Evolutionary conservation across 2,113 vertebrate species (phyloP).

Genomic region (Rutilus rutilus): DNA sequence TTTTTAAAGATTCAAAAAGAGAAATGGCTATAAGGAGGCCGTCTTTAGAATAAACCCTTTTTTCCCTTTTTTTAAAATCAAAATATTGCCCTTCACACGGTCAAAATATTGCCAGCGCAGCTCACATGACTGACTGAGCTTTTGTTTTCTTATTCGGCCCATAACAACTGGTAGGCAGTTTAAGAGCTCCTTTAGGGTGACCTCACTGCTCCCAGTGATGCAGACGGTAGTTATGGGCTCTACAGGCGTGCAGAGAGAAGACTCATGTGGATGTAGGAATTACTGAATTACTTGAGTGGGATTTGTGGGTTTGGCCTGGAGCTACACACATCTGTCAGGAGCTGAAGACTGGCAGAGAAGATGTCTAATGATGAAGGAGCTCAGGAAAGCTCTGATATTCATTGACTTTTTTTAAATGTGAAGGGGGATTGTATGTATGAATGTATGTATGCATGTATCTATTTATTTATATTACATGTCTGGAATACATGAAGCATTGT

Average conservation of each 20-base stretch:
- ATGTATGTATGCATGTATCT: too few relatives aligned
- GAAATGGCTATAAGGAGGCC: not conserved
- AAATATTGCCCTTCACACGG: too few relatives aligned
- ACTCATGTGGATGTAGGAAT: slow-evolving; percentile 36
- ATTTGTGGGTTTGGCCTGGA: slow-evolving; percentile 31
- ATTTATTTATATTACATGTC: too few relatives aligned
- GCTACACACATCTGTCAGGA: slow-evolving; percentile 34
- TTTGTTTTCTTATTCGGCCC: slow-evolving; percentile 68
- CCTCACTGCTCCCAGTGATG: slow-evolving; percentile 57
- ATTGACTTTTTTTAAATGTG: slow-evolving; percentile 48
- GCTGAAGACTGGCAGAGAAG: slow-evolving; percentile 20
- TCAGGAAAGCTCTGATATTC: slow-evolving; percentile 26
- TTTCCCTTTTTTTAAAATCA: not conserved
- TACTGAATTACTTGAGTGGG: slow-evolving; percentile 47
- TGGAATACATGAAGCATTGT: too few relatives aligned
- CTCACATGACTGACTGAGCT: slow-evolving; percentile 64
- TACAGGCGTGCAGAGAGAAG: slow-evolving; percentile 57
- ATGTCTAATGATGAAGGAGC: slow-evolving; percentile 44
- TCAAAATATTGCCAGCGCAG: slow-evolving; percentile 41
- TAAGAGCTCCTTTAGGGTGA: slow-evolving; percentile 49
- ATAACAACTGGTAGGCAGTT: slow-evolving; percentile 58
- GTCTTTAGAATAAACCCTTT: not conserved
- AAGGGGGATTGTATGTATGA: not conserved
- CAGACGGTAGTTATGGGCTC: slow-evolving; percentile 58
- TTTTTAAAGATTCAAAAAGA: not conserved